phyloP scores from a whole-genome alignment of 2,888 invertebrate genomes.

The Caenorhabditis virilis region DNA sequence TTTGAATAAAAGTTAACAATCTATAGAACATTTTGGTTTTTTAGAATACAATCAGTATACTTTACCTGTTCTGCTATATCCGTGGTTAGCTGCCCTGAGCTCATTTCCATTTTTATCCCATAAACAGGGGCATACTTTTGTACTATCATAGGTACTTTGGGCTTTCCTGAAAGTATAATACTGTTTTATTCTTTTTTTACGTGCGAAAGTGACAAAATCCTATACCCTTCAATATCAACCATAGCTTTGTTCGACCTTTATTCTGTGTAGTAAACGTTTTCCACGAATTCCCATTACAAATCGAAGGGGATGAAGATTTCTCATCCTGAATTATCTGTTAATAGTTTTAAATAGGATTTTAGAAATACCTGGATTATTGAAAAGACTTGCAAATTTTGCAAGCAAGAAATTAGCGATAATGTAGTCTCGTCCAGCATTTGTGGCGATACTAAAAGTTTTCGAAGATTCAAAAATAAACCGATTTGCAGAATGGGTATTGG shows the following conservation, averaged over 20 bases:
- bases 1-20: constrained; percentile 34
- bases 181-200: neutral
- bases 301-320: constrained; percentile 67
- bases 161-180: constrained; percentile 32
- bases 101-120: constrained; percentile 77
- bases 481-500: constrained; percentile 79
- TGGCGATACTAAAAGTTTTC: constrained; percentile 73
- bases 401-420: constrained; percentile 45
- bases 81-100: constrained; percentile 64
- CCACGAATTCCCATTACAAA: constrained; percentile 71
- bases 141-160: constrained; percentile 72
- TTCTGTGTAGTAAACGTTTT: constrained; percentile 72
- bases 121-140: constrained; percentile 78
- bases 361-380: constrained; percentile 74
- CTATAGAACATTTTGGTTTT: constrained; percentile 12
- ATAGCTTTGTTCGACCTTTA: constrained; percentile 76
- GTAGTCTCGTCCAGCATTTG: constrained; percentile 75
- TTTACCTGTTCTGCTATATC: constrained; percentile 41
- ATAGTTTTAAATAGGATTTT: too few species aligned
- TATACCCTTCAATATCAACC: constrained; percentile 73
- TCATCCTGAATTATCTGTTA: constrained; percentile 76
- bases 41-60: neutral
- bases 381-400: constrained; percentile 74
- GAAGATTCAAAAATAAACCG: constrained; percentile 79
- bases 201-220: neutral